phyloP scores from a whole-genome alignment of 2,888 invertebrate genomes.

The Athrips mouffetella region DNA sequence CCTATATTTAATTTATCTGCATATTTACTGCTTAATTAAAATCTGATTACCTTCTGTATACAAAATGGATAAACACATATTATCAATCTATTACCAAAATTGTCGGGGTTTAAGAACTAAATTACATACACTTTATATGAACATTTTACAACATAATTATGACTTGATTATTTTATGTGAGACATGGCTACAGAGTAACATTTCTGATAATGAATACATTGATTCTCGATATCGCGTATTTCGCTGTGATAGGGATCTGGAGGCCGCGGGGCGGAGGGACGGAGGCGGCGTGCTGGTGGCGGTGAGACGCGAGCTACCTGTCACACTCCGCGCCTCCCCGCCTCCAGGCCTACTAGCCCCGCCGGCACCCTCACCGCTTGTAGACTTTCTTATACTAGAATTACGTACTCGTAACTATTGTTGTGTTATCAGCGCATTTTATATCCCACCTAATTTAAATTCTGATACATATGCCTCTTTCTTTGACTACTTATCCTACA shows the following conservation, averaged over 20 bases:
- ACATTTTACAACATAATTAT: conserved; percentile 20
- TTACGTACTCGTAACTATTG: neutral
- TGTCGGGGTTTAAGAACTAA: conserved; percentile 22
- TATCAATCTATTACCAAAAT: conserved; percentile 21
- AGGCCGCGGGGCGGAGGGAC: conserved; percentile 10
- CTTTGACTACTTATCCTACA: neutral
- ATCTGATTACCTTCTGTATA: no score
- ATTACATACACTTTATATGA: conserved; percentile 20
- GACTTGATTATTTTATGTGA: conserved; percentile 23
- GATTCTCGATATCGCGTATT: conserved; percentile 16
- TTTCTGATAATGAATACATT: conserved; percentile 18
- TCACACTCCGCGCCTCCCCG: neutral
- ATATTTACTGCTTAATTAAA: neutral
- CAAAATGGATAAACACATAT: conserved; percentile 6
- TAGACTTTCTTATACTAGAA: neutral
- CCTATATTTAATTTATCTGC: neutral
- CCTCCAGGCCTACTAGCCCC: neutral
- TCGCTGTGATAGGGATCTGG: conserved; percentile 18
- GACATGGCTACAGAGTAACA: conserved; percentile 18
- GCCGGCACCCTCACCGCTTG: neutral
- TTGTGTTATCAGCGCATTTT: neutral
- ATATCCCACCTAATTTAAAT: neutral
- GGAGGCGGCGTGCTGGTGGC: conserved; percentile 21
- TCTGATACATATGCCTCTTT: neutral
- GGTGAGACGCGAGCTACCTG: conserved; percentile 12